Conservation (phyloP, 2,888 invertebrate species). For the Chrysolina americana region DNA sequence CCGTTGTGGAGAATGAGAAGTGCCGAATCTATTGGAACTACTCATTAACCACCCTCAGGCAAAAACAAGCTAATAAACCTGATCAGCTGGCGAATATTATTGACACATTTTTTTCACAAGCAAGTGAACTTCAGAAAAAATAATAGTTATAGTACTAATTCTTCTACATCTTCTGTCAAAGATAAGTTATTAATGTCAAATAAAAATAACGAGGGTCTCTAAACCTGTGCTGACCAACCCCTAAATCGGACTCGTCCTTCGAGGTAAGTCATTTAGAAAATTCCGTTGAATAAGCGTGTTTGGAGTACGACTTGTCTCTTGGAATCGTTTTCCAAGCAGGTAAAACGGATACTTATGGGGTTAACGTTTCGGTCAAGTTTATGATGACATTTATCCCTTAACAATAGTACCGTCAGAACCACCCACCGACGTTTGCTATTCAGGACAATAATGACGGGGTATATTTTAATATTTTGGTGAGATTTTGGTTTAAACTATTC, state of each 20-base stretch:
- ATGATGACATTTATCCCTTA: slow-evolving; percentile 9
- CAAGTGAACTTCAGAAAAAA: no score
- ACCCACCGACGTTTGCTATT: not conserved
- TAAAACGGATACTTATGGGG: not conserved
- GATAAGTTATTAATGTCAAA: no score
- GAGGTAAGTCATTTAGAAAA: not conserved
- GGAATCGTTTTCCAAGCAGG: not conserved
- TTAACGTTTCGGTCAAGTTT: slow-evolving; percentile 4
- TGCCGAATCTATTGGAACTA: no score
- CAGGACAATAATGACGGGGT: not conserved
- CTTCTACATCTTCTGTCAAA: no score
- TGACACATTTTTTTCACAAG: no score
- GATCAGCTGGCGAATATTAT: no score
- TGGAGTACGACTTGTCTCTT: not conserved
- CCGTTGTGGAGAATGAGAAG: no score
- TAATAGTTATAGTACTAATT: no score
- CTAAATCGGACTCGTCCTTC: not conserved
- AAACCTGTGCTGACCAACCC: not conserved
- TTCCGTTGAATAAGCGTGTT: not conserved
- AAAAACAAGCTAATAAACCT: no score
- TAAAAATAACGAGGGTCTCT: no score
- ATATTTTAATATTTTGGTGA: slow-evolving; percentile 9
- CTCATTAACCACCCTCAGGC: no score
- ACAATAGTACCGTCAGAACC: not conserved
- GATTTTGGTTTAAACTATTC: not conserved